Evolutionary conservation across 2,888 invertebrate genomes (phyloP), one percentile per base, ranked within the genome.

Genomic region (Ectobius pallidus): DNA sequence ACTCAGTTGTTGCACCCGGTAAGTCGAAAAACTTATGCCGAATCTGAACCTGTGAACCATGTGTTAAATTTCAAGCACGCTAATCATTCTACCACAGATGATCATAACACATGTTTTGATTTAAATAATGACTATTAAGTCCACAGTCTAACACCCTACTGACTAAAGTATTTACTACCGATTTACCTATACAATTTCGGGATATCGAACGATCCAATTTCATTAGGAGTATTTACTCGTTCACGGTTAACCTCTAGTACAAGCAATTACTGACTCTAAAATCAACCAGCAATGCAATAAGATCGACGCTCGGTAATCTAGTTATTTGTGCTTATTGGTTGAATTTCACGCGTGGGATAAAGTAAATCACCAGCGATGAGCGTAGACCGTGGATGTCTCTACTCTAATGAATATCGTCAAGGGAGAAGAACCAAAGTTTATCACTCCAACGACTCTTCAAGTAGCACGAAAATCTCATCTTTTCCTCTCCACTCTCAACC

Each of bases 401-500:
- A 2, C 25, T 52, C 22, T 7, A 46, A 18, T 52, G 58, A 58
- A n/a, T 58, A n/a, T 16, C 27, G 58, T 25, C 52, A 30, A 16
- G 58, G 52, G 58, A 32, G 58, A 7, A n/a, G 0, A 14, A 11
- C 4, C 3, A 32, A 25, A 58, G 52, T 52, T 58, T 30, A 30
- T n/a, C 16, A 30, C 58, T 58, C 52, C 52, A 52, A 34, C 20
- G 20, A 52, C 7, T 52, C 52, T 18, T 52, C 58, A 58, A 58
- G 58, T 32, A 58, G 58, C 58, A 30, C n/a, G n/a, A 30, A 58
- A 58, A 58, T 30, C 30, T 25, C 58, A 30, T 58, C 58, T 25
- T 52, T 52, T 63, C 25, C 63, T 63, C 63, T 63, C 42, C 30
- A 39, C 62, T 63, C 32, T 42, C 46, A 25, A 55, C 30, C 44